Evolutionary conservation across 2,888 invertebrate species (phyloP).

Genomic region (Meteorus colon): DNA sequence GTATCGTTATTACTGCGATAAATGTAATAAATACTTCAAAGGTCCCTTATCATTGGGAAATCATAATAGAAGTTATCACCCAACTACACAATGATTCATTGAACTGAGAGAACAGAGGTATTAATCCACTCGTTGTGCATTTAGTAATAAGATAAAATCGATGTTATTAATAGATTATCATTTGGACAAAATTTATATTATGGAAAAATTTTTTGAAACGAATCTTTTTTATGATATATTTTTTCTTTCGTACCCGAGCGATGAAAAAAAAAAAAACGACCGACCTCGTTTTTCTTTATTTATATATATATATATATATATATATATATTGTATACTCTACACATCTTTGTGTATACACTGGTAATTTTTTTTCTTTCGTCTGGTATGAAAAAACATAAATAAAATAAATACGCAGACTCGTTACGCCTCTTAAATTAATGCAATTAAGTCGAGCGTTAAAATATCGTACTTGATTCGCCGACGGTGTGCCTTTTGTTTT

Average conservation of each 20-base stretch:
- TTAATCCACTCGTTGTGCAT: neutral
- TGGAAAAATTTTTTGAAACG: too few species aligned
- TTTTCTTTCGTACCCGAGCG: neutral
- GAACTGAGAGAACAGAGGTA: neutral
- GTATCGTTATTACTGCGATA: slow-evolving; percentile 61
- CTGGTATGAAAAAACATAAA: slow-evolving; percentile 11
- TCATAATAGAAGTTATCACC: slow-evolving; percentile 58
- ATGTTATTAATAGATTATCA: neutral
- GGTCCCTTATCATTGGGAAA: slow-evolving; percentile 62
- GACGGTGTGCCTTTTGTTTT: slow-evolving; percentile 60
- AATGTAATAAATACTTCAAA: slow-evolving; percentile 66
- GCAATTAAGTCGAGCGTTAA: slow-evolving; percentile 67
- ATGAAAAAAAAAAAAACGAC: slow-evolving; percentile 15
- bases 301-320: neutral
- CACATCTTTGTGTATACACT: slow-evolving; percentile 2
- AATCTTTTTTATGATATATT: neutral
- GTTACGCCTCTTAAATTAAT: slow-evolving; percentile 57
- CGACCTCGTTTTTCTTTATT: neutral
- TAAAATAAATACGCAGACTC: slow-evolving; percentile 40
- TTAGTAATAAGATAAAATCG: slow-evolving; percentile 28
- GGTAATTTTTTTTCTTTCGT: slow-evolving; percentile 31
- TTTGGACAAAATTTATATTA: too few species aligned
- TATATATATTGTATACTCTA: neutral
- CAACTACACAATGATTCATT: slow-evolving; percentile 34
- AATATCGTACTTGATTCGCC: slow-evolving; percentile 67